Conservation (phyloP, 1,140 invertebrate genomes). For the Tetragnatha versicolor region DNA sequence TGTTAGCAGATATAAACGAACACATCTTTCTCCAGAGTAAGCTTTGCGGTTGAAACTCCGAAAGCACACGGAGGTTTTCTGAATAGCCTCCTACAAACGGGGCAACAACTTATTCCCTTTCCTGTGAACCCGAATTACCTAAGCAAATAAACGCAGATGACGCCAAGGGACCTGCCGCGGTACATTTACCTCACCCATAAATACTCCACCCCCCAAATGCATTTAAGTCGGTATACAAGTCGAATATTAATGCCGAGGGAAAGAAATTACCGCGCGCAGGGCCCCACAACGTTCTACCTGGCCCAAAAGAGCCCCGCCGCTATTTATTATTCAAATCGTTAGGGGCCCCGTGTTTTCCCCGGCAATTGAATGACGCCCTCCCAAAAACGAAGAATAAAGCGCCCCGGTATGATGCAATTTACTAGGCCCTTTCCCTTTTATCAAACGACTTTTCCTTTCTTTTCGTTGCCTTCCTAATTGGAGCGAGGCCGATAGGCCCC, state of each 20-base stretch:
- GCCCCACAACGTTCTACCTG: no score
- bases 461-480: conserved; percentile 34
- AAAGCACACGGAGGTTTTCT: no score
- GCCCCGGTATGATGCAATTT: conserved; percentile 36
- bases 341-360: background rate
- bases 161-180: background rate
- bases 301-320: no score
- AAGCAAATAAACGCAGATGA: conserved; percentile 6
- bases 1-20: no score
- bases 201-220: conserved; percentile 9
- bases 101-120: background rate
- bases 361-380: conserved; percentile 36
- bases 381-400: conserved; percentile 5
- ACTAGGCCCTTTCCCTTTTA: conserved; percentile 5
- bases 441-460: background rate
- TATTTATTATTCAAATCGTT: conserved; percentile 40
- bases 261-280: conserved; percentile 8
- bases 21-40: no score
- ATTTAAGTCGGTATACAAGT: conserved; percentile 6
- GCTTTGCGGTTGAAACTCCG: no score
- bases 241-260: conserved; percentile 11
- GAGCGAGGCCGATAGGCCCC: conserved; percentile 34
- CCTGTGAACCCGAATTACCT: background rate
- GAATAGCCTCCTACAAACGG: background rate
- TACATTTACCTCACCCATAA: background rate